Conservation (phyloP, 2,888 invertebrate species). For the Eupithecia subfuscata region DNA sequence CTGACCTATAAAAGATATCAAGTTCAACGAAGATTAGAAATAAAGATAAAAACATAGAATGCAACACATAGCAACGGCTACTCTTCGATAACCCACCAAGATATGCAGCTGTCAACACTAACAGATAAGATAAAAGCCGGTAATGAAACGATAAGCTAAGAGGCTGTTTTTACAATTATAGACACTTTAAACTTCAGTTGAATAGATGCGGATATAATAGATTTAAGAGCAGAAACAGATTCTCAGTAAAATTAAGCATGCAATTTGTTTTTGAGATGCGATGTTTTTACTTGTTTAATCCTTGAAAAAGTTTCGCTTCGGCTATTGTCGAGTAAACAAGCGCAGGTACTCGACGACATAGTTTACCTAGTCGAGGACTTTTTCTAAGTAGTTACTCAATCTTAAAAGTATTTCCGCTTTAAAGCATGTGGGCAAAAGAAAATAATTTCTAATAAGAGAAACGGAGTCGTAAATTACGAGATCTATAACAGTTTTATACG, state of each 20-base stretch:
- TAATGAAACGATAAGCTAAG: slow-evolving; percentile 26
- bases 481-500: slow-evolving; percentile 17
- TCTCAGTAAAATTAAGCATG: not conserved
- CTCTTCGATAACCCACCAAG: slow-evolving; percentile 31
- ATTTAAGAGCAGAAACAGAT: not conserved
- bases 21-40: slow-evolving; percentile 28
- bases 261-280: not conserved
- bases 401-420: not conserved
- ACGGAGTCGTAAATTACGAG: slow-evolving; percentile 11
- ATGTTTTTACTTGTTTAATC: not conserved
- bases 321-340: slow-evolving; percentile 1
- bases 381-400: not conserved
- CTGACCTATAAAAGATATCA: slow-evolving; percentile 17
- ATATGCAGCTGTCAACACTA: slow-evolving; percentile 27
- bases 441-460: not conserved
- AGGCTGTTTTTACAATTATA: slow-evolving; percentile 3
- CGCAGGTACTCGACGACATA: no score
- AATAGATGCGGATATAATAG: not conserved
- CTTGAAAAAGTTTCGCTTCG: not conserved
- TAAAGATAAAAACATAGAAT: slow-evolving; percentile 20
- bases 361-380: not conserved
- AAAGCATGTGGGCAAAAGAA: not conserved
- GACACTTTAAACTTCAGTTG: not conserved
- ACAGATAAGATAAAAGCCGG: slow-evolving; percentile 20
- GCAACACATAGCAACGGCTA: slow-evolving; percentile 31